Evolutionary conservation across 2,888 invertebrate species (phyloP), one percentile per base, ranked within the genome.

Genomic region (Tineola bisselliella): DNA sequence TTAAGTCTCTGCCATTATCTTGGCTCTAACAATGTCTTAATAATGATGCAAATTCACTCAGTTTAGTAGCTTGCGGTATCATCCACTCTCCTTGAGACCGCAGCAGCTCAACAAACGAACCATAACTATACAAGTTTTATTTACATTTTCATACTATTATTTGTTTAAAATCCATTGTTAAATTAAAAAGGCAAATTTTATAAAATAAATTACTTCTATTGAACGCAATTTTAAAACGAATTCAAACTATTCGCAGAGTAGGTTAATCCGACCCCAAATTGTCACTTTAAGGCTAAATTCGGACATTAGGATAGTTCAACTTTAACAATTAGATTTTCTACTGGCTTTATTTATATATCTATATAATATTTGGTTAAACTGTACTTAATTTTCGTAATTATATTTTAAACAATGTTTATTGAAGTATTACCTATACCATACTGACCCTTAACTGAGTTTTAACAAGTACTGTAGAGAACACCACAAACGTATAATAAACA

Each of bases 1-100:
- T 48, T 48, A 13, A 48, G 10, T 38, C 48, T 48, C 8, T 48
- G 15, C 48, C 17, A 48, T 48, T 48, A 48, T 48, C 15, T 12
- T 10, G n/a, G 38, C 38, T 48, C 15, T 15, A 17, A 17, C 48
- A 48, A 48, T 48, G 48, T 48, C 17, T 48, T 48, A 48, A 48
- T 48, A 48, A 13, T 48, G 48, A 48, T 48, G 48, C 15, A 48
- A 48, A 48, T 48, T 48, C 17, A 48, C 48, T 17, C 15, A 48
- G 15, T 48, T 48, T 48, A 48, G 48, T 48, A 48, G 48, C 15
- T 48, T 48, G 48, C 48, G 48, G 48, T 48, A 13, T 48, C 13
- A 48, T 38, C 15, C 15, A 48, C 48, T 48, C 48, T 13, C 48
- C 15, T 48, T 48, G 17, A 48, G 1, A 15, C 8, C 17, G 17